Base-by-base conservation (phyloP, 2,888 invertebrate species). In the Phyllotreta cruciferae region DNA sequence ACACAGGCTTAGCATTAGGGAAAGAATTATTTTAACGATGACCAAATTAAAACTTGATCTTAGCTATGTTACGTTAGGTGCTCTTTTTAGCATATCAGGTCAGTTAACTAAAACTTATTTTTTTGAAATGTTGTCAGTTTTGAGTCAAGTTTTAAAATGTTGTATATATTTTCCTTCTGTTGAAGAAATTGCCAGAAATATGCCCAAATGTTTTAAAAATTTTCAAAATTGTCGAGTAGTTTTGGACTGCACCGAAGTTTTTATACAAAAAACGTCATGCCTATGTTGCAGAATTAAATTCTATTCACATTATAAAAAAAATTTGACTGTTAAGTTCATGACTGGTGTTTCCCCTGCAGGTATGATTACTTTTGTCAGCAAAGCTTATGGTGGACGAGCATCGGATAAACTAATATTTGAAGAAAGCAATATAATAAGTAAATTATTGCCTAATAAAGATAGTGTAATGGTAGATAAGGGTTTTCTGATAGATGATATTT, bases 381-480 rank as follows among this genome's bases (percentile, higher is more conserved):
- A 60, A 56, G 37, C 58, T 13, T 63, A 55, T 61, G 61, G 61
- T 24, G 61, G 61, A 24, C 35, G 47, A 47, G 55, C 47, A 55
- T 45, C 49, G n/a, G 57, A 58, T 38, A 49, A 54, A 47, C 8
- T 14, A 3, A 63, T 63, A 14, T 60, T 60, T 60, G 34, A 53
- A 9, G 37, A 53, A 42, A 24, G 34, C 41, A 44, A 42, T 60
- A 42, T 56, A 13, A 47, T 62, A 24, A n/a, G 3, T 7, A 34
- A 11, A 34, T 41, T 49, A 49, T 11, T 35, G 36, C 38, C 49
- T 35, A 6, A 24, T 6, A 10, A 41, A 14, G 44, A 50, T 50
- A 7, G 39, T 39, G 37, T 55, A 8, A 61, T 61, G 55, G 61
- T 61, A 6, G 61, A 55, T 24, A 61, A 55, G 37, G 55, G 41